A percentile compares a stretch with the other conserved stretches of the same genome.
Evolutionary conservation across 2,113 vertebrate genomes (phyloP).

Genomic region (Progne subis): DNA sequence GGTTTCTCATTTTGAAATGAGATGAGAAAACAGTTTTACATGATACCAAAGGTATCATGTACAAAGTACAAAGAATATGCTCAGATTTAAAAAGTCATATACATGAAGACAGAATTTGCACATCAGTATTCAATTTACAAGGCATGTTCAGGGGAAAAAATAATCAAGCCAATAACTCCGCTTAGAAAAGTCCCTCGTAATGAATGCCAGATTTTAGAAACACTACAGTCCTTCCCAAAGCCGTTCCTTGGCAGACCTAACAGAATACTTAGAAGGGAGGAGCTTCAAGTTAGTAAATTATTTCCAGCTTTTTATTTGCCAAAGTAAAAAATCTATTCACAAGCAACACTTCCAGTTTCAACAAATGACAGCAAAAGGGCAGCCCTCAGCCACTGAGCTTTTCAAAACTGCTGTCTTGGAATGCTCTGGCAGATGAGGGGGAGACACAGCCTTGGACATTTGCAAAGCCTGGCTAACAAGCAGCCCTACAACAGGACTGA

Average conservation of each 20-base stretch:
- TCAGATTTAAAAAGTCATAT: background rate
- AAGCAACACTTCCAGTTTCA: constrained; percentile 28
- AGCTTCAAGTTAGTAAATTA: constrained; percentile 56
- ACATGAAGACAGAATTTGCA: constrained; percentile 38
- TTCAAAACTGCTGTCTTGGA: background rate
- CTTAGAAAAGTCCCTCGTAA: constrained; percentile 57
- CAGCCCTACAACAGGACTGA: background rate
- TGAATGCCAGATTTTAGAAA: constrained; percentile 65
- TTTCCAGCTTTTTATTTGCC: constrained; percentile 59
- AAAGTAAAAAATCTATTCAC: constrained; percentile 41
- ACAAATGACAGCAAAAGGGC: constrained; percentile 10
- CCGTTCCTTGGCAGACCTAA: constrained; percentile 50
- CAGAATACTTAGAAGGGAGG: constrained; percentile 53
- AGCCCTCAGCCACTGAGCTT: background rate
- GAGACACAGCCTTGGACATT: background rate
- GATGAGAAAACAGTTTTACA: background rate
- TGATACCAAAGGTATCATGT: background rate
- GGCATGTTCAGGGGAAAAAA: constrained; percentile 59
- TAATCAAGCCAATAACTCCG: constrained; percentile 21
- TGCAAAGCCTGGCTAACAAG: background rate
- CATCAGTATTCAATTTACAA: constrained; percentile 64
- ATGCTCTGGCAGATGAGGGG: background rate
- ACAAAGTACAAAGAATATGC: background rate
- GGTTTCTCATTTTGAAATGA: background rate
- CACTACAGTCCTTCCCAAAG: constrained; percentile 40